Conservation (phyloP, 2,113 vertebrate genomes). For the Terrapene triunguis region DNA sequence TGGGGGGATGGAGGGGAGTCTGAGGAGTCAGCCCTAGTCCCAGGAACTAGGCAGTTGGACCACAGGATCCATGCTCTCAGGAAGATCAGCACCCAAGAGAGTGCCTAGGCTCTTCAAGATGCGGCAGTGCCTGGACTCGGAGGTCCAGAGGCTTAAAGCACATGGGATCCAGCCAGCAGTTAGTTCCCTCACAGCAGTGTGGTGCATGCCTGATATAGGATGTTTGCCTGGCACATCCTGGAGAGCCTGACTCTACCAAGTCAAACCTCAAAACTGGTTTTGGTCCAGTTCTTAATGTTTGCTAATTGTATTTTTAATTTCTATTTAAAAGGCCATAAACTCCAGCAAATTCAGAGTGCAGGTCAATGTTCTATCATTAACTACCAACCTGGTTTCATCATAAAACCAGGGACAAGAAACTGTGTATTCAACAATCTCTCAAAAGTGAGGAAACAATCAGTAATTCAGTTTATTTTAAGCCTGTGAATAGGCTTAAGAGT, state of each 20-base stretch:
- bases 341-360: neutral
- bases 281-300: neutral
- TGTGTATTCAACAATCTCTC: neutral
- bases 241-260: neutral
- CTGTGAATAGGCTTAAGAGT: neutral
- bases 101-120: neutral
- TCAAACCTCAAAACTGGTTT: neutral
- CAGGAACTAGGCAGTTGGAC: neutral
- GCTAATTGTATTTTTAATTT: neutral
- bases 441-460: neutral
- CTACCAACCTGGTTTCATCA: neutral
- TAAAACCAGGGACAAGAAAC: neutral
- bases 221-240: neutral
- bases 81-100: neutral
- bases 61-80: neutral
- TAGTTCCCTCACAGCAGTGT: neutral
- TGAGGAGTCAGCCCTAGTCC: neutral
- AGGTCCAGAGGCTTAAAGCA: neutral
- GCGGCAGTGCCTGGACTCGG: neutral
- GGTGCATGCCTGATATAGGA: neutral
- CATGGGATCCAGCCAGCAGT: neutral
- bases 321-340: neutral
- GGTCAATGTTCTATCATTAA: neutral
- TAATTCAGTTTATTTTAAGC: conserved; percentile 37
- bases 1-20: neutral